Conservation (phyloP, 2,113 vertebrate species). For the Panthera uncia region DNA sequence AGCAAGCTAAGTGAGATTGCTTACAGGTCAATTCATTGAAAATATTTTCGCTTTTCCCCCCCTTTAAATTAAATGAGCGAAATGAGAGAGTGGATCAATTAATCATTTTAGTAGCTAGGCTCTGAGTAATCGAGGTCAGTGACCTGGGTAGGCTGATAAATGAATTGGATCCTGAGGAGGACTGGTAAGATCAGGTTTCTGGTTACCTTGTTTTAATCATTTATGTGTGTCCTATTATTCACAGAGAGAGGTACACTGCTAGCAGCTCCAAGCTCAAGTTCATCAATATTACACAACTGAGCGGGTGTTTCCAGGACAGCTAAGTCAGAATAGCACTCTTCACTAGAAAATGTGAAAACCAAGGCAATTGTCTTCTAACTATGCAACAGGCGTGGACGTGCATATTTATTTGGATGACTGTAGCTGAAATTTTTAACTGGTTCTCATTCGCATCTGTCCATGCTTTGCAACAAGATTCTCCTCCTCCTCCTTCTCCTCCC, state of each 20-base stretch:
- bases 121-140: conserved; percentile 70
- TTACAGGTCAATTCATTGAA: conserved; percentile 39
- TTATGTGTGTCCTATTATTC: conserved; percentile 49
- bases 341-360: background rate
- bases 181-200: conserved; percentile 62
- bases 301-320: conserved; percentile 37
- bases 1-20: conserved; percentile 19
- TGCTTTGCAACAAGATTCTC: background rate
- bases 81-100: conserved; percentile 64
- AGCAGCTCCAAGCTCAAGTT: conserved; percentile 36
- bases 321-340: background rate
- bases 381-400: background rate
- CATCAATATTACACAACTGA: conserved; percentile 62
- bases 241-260: background rate
- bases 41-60: conserved; percentile 51
- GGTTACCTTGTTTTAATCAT: conserved; percentile 73
- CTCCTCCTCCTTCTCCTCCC: background rate
- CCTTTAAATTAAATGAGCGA: conserved; percentile 63
- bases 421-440: background rate
- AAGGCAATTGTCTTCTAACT: background rate
- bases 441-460: background rate
- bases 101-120: conserved; percentile 60
- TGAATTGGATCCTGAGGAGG: conserved; percentile 66
- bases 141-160: conserved; percentile 67
- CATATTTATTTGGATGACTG: background rate